Evolutionary conservation across 2,113 vertebrate species (phyloP), one percentile per base, ranked within the genome.

Genomic region (Neotoma lepida): DNA sequence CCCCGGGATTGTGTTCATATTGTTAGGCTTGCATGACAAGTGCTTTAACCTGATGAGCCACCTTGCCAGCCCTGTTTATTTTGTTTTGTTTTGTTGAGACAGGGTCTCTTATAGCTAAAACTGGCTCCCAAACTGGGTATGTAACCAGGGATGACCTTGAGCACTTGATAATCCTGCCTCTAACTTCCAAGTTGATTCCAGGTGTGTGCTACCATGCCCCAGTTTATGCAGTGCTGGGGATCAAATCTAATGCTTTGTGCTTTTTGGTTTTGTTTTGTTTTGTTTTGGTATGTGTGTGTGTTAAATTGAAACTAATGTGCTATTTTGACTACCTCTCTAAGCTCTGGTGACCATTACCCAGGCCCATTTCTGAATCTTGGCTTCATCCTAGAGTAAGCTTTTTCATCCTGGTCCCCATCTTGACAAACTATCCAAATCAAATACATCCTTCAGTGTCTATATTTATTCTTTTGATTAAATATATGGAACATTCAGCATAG

Each of bases 341-440:
- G 10, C 20, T 88, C 90, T 17, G 46, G 15, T 73, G 77, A 89
- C 68, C 18, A 63, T 73, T 87, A 70, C 6, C 56, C 33, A 92
- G 76, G 85, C 33, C 46, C 41, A 86, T 61, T 49, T 86, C 77
- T 73, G 54, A 90, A 91, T 88, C 63, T 95, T 95, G 94, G 88
- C 71, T 93, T 97, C 35, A 76, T 15, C 30, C 76, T 92, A 61
- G 9, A 89, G 81, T 49, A 94, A 93, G 64, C 46, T 88, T 73
- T 71, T 22, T 64, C 44, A 71, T 86, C 49, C 49, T 58, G 73
- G n/a, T 91, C 33, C 15, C 61, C 85, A 70, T 93, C 56, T 74
- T 89, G 46, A 44, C 39, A 93, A 90, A 92, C 73, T 88, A 84
- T n/a, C 51, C 54, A 73, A 95, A 86, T 86, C 22, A 63, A 86